Conservation (phyloP, 2,888 invertebrate genomes). For the Euspilapteryx auroguttella region DNA sequence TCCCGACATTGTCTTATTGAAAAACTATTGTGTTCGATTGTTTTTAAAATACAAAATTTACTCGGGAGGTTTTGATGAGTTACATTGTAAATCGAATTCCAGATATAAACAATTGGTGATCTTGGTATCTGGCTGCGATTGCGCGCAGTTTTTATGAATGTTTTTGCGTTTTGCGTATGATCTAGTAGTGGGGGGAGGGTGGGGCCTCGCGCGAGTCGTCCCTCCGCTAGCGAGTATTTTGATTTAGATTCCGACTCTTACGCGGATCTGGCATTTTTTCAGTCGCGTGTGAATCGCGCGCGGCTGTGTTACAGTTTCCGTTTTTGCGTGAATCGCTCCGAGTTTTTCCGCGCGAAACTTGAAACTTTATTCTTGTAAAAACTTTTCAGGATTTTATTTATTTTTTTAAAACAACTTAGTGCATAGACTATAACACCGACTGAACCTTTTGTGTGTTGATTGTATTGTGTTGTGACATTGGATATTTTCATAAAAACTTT, state of each 20-base stretch:
- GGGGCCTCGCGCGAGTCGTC: slow-evolving; percentile 51
- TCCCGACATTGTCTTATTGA: slow-evolving; percentile 47
- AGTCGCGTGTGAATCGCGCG: slow-evolving; percentile 56
- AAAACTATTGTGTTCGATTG: slow-evolving; percentile 44
- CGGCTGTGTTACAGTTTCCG: slow-evolving; percentile 26
- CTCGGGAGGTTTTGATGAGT: too few relatives aligned
- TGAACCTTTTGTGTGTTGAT: too few relatives aligned
- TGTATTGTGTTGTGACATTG: too few relatives aligned
- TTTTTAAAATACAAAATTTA: too few relatives aligned
- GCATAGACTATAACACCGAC: too few relatives aligned
- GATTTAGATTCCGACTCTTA: slow-evolving; percentile 60
- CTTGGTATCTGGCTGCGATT: slow-evolving; percentile 48
- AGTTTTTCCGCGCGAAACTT: slow-evolving; percentile 26
- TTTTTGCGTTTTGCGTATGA: slow-evolving; percentile 58
- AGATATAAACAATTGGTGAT: slow-evolving; percentile 52
- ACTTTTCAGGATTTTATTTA: too few relatives aligned
- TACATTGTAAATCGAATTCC: too few relatives aligned
- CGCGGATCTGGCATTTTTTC: slow-evolving; percentile 58
- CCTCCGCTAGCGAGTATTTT: slow-evolving; percentile 59
- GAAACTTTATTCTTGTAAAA: slow-evolving; percentile 15
- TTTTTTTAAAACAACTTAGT: too few relatives aligned
- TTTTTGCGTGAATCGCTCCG: slow-evolving; percentile 12
- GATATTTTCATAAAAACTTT: too few relatives aligned
- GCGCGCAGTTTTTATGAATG: slow-evolving; percentile 54
- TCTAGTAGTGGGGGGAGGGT: slow-evolving; percentile 47